Base-by-base conservation (phyloP, 1,140 invertebrate species). In the Pristionchus pacificus region DNA sequence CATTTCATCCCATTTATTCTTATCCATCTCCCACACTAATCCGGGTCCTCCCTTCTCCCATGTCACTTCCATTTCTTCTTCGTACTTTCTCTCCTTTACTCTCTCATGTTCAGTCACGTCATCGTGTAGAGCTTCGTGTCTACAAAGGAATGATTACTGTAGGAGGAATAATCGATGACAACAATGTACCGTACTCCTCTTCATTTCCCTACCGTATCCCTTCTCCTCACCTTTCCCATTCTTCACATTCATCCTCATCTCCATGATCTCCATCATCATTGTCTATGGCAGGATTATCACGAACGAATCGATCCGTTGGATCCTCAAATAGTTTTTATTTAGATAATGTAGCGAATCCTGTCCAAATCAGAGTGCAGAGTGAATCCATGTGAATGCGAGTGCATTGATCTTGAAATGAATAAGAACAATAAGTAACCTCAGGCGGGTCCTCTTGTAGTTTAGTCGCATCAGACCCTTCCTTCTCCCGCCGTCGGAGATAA, bases 1-100 rank as follows among this genome's bases (percentile, higher is more conserved):
- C 57, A 84, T 78, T 66, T 84, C 83, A 72, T 88, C 83, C 88
- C 88, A 89, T 76, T 84, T 84, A 62, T 87, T 85, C 60, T 87
- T 87, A 84, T 89, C 88, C 2, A 88, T 89, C 74, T 89, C 88
- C 75, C 87, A 89, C n/a, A 88, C 88, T 6, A 89, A 79, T 2
- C 88, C 88, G 72, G 87, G 85, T 2, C 88, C 88, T 70, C 87
- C 88, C 77, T 89, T 89, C 77, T 89, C 88, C 88, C 88, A 89
- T 29, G 86, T 86, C 0, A 88, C 77, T 81, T 89, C 88, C 65
- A 88, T 86, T 77, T 88, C 85, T 73, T 88, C 85, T 79, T 89
- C 88, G 84, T 86, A 89, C 25, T 88, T 76, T 24, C 84, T 74
- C 71, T 86, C 84, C 71, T 85, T 85, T 6, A 76, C 79, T 38